Percentiles rank a stretch among this genome's conserved stretches.
These are phyloP conservation scores for Pachyrhynchus sulphureomaculatus DNA, from an alignment of 1,140 invertebrate genomes.

Conservation along the genomic window DNA sequence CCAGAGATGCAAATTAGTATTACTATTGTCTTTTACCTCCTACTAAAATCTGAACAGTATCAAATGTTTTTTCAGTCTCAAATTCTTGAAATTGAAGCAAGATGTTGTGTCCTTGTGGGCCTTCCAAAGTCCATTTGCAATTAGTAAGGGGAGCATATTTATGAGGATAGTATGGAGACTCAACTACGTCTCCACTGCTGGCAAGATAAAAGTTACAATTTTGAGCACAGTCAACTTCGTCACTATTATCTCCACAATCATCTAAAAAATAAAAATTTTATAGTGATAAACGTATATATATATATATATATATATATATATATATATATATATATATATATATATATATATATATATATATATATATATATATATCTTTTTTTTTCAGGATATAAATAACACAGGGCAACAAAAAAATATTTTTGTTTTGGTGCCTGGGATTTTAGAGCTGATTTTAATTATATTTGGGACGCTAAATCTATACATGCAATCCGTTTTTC, in stretches of 20 bases:
- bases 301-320: too few species aligned
- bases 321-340: too few species aligned
- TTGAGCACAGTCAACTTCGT: conserved; percentile 85
- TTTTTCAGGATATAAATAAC: too few species aligned
- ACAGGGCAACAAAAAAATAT: too few species aligned
- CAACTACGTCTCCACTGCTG: conserved; percentile 91
- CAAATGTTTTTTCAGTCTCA: conserved; percentile 94
- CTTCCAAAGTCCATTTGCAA: conserved; percentile 97
- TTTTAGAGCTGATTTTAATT: too few species aligned
- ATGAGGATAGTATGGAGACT: conserved; percentile 91
- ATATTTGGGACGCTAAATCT: too few species aligned
- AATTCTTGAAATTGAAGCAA: conserved; percentile 93
- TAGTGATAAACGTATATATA: too few species aligned
- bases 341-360: too few species aligned
- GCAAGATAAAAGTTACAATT: conserved; percentile 92
- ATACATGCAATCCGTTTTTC: too few species aligned
- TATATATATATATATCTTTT: too few species aligned
- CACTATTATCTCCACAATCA: conserved; percentile 89
- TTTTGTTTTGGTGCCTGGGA: too few species aligned
- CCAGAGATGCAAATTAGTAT: too few species aligned
- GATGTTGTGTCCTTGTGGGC: conserved; percentile 92
- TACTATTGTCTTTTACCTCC: conserved; percentile 71
- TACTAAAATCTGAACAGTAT: conserved; percentile 92
- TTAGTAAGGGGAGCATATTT: conserved; percentile 87
- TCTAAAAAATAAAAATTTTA: conserved; percentile 52